Evolutionary conservation across 2,113 vertebrate species (phyloP), one percentile per base, ranked within the genome.

Genomic region (Agelaius phoeniceus): DNA sequence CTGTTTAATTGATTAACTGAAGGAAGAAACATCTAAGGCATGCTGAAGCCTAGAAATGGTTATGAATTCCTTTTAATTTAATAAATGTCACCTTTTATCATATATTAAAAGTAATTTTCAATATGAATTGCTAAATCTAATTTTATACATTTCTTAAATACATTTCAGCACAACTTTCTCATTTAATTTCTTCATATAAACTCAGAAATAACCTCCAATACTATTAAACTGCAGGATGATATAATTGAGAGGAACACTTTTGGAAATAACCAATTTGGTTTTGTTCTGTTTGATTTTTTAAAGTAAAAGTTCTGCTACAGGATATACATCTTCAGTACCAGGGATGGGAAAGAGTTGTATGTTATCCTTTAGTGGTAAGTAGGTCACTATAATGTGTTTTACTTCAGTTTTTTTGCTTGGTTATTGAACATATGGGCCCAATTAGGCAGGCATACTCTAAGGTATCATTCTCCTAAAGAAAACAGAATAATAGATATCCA

Each of bases 281-380:
- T 88, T 93, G 18, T 73, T 89, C 82, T 81, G 11, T 67, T 75
- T 96, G 7, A 1, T 90, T 87, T 97, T 75, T 98, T 97, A 31
- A 57, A 98, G 98, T 96, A 98, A 98, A 97, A 98, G 75, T 79
- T 96, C 97, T 91, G 61, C 96, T 89, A 58, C 91, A 87, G 95
- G 94, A 46, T 97, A 98, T 72, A 31, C 96, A 31, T 28, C 96
- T 75, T 94, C 98, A 48, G 49, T 97, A 52, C 95, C 98, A 87
- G 96, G 96, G 91, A 76, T 97, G 39, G 90, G 96, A 62, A 98
- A 98, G 93, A 94, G 93, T 71, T 94, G 97, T 80, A 33, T 98
- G 95, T 83, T 98, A 54, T 96, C 98, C 44, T 97, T 98, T 84
- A 93, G 89, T 82, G 98, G 98, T 98, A 95, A 98, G 98, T 96